A percentile compares a stretch with the other conserved stretches of the same genome.
Evolutionary conservation across 2,113 vertebrate species (phyloP).

Genomic region (Apodemus sylvaticus): DNA sequence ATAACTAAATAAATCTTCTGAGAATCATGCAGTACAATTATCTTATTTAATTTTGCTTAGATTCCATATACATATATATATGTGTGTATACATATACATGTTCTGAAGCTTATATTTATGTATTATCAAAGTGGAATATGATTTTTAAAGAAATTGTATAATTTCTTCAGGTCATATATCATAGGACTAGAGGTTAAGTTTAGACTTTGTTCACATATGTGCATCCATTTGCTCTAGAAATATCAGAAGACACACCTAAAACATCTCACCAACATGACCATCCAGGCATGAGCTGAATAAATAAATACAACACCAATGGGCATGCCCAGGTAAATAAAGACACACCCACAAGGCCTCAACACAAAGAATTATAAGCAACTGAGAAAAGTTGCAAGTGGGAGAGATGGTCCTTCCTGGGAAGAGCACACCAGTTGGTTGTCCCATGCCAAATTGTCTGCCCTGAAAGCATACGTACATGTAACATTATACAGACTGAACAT

Average conservation of each 20-base stretch:
- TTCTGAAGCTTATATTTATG: neutral
- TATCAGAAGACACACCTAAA: neutral
- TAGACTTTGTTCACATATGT: neutral
- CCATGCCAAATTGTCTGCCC: neutral
- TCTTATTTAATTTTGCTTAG: constrained; percentile 34
- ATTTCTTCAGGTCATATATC: constrained; percentile 2
- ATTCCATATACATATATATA: neutral
- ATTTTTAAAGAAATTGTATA: constrained; percentile 13
- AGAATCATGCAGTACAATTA: neutral
- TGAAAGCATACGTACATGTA: neutral
- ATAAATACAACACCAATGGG: neutral
- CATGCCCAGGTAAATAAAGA: neutral
- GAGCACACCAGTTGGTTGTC: neutral
- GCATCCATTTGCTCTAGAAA: neutral
- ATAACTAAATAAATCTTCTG: neutral
- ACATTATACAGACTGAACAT: neutral
- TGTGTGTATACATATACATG: too few relatives aligned
- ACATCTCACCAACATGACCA: neutral
- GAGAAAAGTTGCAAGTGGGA: too few relatives aligned
- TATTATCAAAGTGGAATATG: neutral
- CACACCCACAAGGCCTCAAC: neutral
- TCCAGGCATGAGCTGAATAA: neutral
- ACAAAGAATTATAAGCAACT: neutral
- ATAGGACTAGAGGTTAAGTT: neutral
- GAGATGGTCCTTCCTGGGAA: neutral